Base-by-base conservation (phyloP, 2,113 vertebrate genomes). In the Takifugu flavidus region DNA sequence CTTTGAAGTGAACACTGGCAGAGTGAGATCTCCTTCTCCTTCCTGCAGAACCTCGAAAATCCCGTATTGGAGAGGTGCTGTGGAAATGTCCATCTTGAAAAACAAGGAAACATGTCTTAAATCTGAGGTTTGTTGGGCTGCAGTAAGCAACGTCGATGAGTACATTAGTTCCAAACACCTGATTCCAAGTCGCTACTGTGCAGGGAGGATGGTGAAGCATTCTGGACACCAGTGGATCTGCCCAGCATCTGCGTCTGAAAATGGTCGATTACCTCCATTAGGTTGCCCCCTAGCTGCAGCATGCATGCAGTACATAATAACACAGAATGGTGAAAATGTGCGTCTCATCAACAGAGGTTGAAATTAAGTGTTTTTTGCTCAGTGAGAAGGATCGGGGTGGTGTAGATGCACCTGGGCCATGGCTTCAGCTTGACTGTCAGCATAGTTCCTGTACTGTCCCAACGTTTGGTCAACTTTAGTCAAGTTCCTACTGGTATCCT, bases 401-500 rank as follows among this genome's bases (percentile, higher is more conserved):
- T 39, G 34, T 39, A 39, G 12, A 15, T 6, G 45, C 63, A 98
- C 96, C 25, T 90, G 87, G 74, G 91, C 85, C 87, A 98, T 93
- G 60, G 92, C 88, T 79, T 94, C 90, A 0, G 93, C 90, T 82
- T 98, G 94, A 34, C 92, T 92, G 20, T 90, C 90, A 72, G 91
- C 93, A 57, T 94, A 92, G 6, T 94, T 94, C 68, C 91, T 90
- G 87, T 96, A 98, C 46, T 92, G 91, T 59, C 94, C 95, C 77
- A 98, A 86, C 90, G 97, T 94, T 74, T 80, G 90, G 84, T 98
- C 96, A 44, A 98, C 94, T 59, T 92, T 94, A 68, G 77, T 89
- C 62, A 98, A 84, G 86, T 95, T 96, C 70, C 90, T 88, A 77
- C 92, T 96, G 56, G 95, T 96, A 70, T 96, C 95, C 96, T 98